Evolutionary conservation across 2,113 vertebrate species (phyloP).

Genomic region (Azemiops feae): DNA sequence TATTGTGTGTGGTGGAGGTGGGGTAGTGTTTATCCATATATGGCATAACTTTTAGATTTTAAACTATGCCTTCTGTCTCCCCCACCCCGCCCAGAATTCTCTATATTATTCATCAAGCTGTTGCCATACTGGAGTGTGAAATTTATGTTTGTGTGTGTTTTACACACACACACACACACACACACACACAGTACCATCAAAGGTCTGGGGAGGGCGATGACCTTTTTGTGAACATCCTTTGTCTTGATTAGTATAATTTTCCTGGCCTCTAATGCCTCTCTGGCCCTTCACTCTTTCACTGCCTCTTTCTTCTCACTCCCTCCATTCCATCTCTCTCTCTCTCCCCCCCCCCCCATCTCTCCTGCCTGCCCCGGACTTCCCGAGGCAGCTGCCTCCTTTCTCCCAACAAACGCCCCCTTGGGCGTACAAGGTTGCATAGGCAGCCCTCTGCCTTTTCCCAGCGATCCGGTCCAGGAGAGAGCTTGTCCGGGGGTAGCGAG

Average conservation of each 20-base stretch:
- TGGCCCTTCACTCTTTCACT: conserved; percentile 76
- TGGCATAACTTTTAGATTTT: not conserved
- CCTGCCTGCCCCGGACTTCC: conserved; percentile 70
- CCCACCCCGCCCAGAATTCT: not conserved
- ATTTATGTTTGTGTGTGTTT: not conserved
- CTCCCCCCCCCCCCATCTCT: conserved; percentile 27
- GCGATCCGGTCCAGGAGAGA: not conserved
- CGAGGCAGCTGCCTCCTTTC: conserved; percentile 67
- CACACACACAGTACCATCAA: too few relatives aligned
- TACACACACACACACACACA: not conserved
- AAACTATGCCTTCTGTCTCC: not conserved
- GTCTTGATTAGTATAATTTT: conserved; percentile 97
- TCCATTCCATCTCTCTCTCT: not conserved
- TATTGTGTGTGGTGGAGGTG: not conserved
- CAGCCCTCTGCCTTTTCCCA: conserved; percentile 23
- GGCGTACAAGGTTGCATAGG: conserved; percentile 77
- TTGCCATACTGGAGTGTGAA: not conserved
- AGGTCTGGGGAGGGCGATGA: conserved; percentile 65
- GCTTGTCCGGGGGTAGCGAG: conserved; percentile 29
- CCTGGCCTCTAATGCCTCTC: conserved; percentile 90
- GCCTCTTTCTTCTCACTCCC: conserved; percentile 69
- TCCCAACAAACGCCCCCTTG: conserved; percentile 67
- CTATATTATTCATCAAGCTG: not conserved
- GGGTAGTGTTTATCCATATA: not conserved
- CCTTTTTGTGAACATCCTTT: conserved; percentile 77